Base-by-base conservation (phyloP, 30 jellyfish, hydroid and myxozoan genomes). In the Haliclystus octoradiatus region DNA sequence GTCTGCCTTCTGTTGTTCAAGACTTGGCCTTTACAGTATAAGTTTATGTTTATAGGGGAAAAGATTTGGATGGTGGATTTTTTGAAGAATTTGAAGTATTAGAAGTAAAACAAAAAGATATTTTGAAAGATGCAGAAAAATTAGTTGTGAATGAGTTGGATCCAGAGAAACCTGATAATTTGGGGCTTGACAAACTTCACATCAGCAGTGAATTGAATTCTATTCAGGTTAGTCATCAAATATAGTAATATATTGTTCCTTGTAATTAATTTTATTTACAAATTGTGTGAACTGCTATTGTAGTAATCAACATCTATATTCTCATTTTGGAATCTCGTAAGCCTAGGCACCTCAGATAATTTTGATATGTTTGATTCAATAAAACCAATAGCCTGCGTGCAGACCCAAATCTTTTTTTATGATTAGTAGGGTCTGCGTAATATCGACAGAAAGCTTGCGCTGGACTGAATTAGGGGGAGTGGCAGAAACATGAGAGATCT, bases 51-150 rank as follows among this genome's bases (percentile, higher is more conserved):
- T 70, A 24, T 22, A 85, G 96, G 72, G 96, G 84, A 22, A 73
- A 70, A 29, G 66, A 62, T 26, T 68, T 85, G 26, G 96, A 85
- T 73, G 96, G 96, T 49, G 93, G 80, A 12, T 85, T 72, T 71
- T 85, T 85, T 50, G 94, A 85, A 51, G 90, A 78, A 22, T 78
- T 78, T 31, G 84, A 84, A 0, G 51, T 60, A 24, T 79, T 85
- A 40, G 76, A 78, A 51, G 81, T 66, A 29, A 78, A 85, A 40
- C 96, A 85, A 65, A 67, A 63, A 31, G 92, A 80, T 0, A 53
- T 57, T 28, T 33, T 85, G 27, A 84, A 78, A 66, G 65, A 77
- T 65, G 96, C 96, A 24, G 74, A 70, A 51, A 49, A 72, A 68
- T n/a, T n/a, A n/a, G n/a, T n/a, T n/a, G n/a, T n/a, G n/a, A n/a